Evolutionary conservation across 2,797 vertebrate genomes (phyloP).

Genomic region (Centropyge bicolor): DNA sequence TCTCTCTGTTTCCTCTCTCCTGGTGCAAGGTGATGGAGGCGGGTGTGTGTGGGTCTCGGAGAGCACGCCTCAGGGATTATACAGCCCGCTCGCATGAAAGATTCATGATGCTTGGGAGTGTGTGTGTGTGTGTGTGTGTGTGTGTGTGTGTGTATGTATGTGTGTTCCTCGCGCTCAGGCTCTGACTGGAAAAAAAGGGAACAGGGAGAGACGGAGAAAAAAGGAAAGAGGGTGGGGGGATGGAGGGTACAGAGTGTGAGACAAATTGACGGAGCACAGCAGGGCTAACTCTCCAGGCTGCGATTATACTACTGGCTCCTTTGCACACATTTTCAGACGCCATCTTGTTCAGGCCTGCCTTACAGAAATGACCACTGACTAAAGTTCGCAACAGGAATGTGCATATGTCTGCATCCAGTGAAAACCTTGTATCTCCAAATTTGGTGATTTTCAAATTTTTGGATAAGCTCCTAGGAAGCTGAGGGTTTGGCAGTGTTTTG

Average conservation of each 20-base stretch:
- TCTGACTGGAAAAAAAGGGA: slow-evolving; percentile 78
- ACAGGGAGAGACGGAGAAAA: slow-evolving; percentile 70
- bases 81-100: slow-evolving; percentile 86
- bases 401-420: neutral
- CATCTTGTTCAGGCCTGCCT: slow-evolving; percentile 56
- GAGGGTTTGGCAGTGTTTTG: neutral
- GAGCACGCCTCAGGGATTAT: slow-evolving; percentile 90
- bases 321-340: slow-evolving; percentile 49
- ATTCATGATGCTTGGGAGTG: slow-evolving; percentile 84
- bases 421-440: neutral
- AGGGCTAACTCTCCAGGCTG: slow-evolving; percentile 71
- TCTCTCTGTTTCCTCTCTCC: slow-evolving; percentile 47
- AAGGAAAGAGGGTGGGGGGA: slow-evolving; percentile 53
- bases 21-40: slow-evolving; percentile 82
- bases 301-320: slow-evolving; percentile 68
- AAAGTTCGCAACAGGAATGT: slow-evolving; percentile 27
- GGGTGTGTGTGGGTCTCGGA: slow-evolving; percentile 79
- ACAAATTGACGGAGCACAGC: slow-evolving; percentile 79
- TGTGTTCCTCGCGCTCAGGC: slow-evolving; percentile 58
- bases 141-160: slow-evolving; percentile 44
- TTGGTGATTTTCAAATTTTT: neutral
- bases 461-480: neutral
- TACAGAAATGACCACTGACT: slow-evolving; percentile 24
- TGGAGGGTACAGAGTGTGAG: slow-evolving; percentile 75
- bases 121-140: slow-evolving; percentile 60